phyloP scores from a whole-genome alignment of 1,140 invertebrate genomes.

The Octopus sinensis region DNA sequence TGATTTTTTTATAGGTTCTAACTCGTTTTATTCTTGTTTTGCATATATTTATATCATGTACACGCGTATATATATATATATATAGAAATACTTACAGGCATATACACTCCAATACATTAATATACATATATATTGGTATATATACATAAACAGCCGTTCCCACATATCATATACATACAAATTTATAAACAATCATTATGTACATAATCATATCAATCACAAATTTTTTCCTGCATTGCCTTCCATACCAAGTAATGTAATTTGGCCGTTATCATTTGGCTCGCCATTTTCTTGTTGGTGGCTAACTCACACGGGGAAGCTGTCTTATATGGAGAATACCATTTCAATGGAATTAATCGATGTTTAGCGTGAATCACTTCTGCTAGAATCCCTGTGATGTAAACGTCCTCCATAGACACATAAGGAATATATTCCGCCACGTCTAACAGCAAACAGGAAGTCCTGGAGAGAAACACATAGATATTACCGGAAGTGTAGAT shows the following conservation, averaged over 20 bases:
- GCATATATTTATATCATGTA: no score
- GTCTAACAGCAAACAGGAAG: conserved; percentile 30
- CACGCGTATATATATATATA: no score
- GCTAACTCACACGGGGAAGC: neutral
- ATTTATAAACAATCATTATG: no score
- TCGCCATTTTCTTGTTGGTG: neutral
- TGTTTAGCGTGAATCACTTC: neutral
- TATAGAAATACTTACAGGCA: no score
- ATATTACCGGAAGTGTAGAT: conserved; percentile 41
- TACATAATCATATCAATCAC: neutral
- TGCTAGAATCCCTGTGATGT: conserved; percentile 38
- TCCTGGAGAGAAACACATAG: conserved; percentile 36
- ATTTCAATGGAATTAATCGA: neutral
- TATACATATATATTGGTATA: no score
- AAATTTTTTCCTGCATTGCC: conserved; percentile 3
- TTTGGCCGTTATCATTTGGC: neutral
- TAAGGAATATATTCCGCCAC: conserved; percentile 34
- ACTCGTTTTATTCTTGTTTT: no score
- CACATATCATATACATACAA: no score
- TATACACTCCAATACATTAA: no score
- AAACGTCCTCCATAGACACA: conserved; percentile 52
- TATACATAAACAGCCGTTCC: no score
- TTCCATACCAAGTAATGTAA: conserved; percentile 1
- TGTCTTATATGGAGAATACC: neutral
- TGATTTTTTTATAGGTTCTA: no score